These are phyloP conservation scores for Mobula hypostoma DNA, from an alignment of 2,113 vertebrate genomes.

Conservation along the genomic window DNA sequence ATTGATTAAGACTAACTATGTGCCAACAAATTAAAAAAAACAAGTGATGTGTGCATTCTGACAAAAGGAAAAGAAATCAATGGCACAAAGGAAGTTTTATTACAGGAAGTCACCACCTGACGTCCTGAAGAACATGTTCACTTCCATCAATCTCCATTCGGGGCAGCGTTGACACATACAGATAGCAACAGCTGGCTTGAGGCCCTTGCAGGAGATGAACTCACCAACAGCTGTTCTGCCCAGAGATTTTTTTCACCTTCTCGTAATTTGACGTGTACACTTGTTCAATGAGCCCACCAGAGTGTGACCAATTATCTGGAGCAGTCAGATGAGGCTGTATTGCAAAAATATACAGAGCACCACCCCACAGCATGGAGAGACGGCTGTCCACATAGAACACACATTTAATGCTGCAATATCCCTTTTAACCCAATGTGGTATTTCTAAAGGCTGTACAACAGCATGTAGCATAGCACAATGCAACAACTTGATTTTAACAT, in stretches of 20 bases:
- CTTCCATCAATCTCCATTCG: constrained; percentile 31
- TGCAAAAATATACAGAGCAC: neutral
- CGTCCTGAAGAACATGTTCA: constrained; percentile 30
- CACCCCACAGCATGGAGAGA: neutral
- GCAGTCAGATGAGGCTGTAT: neutral
- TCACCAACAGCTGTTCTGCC: constrained; percentile 36
- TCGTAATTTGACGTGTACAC: neutral
- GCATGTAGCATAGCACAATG: too few relatives aligned
- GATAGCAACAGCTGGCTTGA: constrained; percentile 33
- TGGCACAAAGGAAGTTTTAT: constrained; percentile 35
- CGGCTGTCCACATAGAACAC: neutral
- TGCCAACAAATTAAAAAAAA: constrained; percentile 15
- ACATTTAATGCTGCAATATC: neutral
- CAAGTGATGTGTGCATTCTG: neutral
- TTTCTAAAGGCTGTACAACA: neutral
- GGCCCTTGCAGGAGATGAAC: constrained; percentile 31
- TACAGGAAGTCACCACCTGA: constrained; percentile 31
- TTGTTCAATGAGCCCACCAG: constrained; percentile 13
- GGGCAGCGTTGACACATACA: constrained; percentile 24
- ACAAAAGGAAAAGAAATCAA: constrained; percentile 2
- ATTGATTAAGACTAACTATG: neutral
- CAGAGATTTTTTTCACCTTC: neutral
- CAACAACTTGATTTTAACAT: too few relatives aligned
- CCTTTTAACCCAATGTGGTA: neutral
- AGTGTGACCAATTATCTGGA: constrained; percentile 29